Conservation (phyloP, 2,888 invertebrate species). For the Mimachlamys varia region DNA sequence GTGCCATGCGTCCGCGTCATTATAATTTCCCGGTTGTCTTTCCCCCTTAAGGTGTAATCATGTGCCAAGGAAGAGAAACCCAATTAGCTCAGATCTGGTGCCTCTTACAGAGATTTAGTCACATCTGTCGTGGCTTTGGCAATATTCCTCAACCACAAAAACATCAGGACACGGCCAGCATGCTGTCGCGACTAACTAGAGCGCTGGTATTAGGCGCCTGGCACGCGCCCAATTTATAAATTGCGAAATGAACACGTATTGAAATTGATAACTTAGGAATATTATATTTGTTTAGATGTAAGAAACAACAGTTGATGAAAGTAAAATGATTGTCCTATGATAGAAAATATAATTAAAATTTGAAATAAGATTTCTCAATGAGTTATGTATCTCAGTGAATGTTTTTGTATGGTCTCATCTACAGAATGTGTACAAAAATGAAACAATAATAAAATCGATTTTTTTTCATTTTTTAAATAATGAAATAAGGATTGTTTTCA, state of each 20-base stretch:
- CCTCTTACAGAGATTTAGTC: slow-evolving; percentile 11
- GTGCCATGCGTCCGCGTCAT: neutral
- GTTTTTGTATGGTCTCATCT: too few species aligned
- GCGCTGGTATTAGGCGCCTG: neutral
- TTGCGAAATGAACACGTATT: neutral
- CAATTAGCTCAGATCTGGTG: slow-evolving; percentile 29
- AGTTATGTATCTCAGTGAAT: too few species aligned
- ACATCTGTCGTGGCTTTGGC: slow-evolving; percentile 8
- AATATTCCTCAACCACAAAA: slow-evolving; percentile 17
- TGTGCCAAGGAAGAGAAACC: slow-evolving; percentile 31
- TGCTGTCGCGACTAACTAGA: neutral
- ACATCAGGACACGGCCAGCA: neutral
- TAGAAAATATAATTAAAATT: too few species aligned
- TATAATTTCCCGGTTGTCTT: neutral
- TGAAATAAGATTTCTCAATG: too few species aligned
- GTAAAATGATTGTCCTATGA: too few species aligned
- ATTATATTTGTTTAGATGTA: too few species aligned
- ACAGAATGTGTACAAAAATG: too few species aligned
- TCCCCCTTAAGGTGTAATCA: slow-evolving; percentile 17
- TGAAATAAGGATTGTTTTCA: too few species aligned
- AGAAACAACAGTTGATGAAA: too few species aligned
- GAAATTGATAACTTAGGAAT: neutral
- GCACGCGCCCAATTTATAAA: neutral
- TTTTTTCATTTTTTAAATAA: too few species aligned
- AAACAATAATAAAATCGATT: too few species aligned